Base-by-base conservation (phyloP, 2,113 vertebrate genomes). In the Xenopus laevis region DNA sequence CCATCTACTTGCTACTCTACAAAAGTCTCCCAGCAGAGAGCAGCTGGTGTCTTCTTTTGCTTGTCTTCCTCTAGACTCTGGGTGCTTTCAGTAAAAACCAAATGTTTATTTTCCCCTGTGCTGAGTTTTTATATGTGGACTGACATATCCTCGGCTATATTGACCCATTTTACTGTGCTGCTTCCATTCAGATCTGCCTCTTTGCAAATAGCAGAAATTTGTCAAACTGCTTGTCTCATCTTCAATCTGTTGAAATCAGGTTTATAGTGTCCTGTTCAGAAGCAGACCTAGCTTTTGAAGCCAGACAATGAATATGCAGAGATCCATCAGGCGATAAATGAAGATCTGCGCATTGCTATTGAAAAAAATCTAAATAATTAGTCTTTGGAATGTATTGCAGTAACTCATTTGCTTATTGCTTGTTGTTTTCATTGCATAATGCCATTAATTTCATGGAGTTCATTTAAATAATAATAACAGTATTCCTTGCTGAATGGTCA, bases 191-290 rank as follows among this genome's bases (percentile, higher is more conserved):
- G 83, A 89, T 72, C 72, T 83, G 84, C 81, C 83, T 85, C 86
- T 91, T 91, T 90, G 88, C 85, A 90, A 92, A 90, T 46, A 90
- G 85, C 84, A 88, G 92, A 93, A 27, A 27, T 27, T 86, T 89
- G 91, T 92, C 91, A 92, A 89, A 85, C 86, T 82, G 86, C 92
- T 92, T 92, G 91, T 93, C 91, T 92, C 92, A 92, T 91, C 92
- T 90, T 92, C 88, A 85, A 0, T 90, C 88, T 89, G 87, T 91
- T 86, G 84, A 90, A 88, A 92, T 92, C 87, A 89, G 87, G 85
- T 90, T 89, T 88, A 86, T 84, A 87, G 84, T 84, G 84, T 90
- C 88, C 84, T 86, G 87, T 92, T 90, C 90, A 89, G 82, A 83
- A 81, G 79, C 77, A 60, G 78, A 74, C 80, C 70, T 80, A 78